These are phyloP conservation scores for Noctua janthina DNA, from an alignment of 2,888 invertebrate genomes.

Conservation along the genomic window DNA sequence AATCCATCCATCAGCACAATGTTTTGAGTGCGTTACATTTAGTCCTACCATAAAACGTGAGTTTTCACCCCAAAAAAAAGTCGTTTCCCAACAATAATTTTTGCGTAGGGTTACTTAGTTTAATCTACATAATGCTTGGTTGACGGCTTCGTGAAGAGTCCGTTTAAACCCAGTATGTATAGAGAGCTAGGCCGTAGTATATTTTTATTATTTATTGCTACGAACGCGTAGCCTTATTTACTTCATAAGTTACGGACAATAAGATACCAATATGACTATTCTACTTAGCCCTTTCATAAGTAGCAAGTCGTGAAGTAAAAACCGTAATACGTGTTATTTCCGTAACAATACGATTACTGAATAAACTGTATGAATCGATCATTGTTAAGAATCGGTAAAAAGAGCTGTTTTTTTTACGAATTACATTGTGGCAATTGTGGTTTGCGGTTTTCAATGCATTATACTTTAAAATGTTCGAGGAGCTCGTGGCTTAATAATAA, in stretches of 20 bases:
- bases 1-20: too few relatives aligned
- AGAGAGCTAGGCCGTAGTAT: background rate
- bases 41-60: too few relatives aligned
- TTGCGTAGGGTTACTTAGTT: too few relatives aligned
- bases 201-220: background rate
- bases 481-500: too few relatives aligned
- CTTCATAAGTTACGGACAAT: background rate
- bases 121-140: too few relatives aligned
- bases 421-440: conserved; percentile 4
- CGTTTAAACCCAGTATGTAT: too few relatives aligned
- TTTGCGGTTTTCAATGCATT: conserved; percentile 14
- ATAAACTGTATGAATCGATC: conserved; percentile 13
- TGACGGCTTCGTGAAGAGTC: too few relatives aligned
- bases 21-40: too few relatives aligned
- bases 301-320: conserved; percentile 5
- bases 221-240: background rate
- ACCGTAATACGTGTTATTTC: conserved; percentile 14
- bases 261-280: background rate
- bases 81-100: too few relatives aligned
- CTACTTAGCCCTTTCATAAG: conserved; percentile 11
- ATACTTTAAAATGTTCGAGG: background rate
- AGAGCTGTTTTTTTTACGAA: background rate
- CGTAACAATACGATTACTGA: conserved; percentile 2
- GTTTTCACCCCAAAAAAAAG: too few relatives aligned
- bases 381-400: conserved; percentile 5